A percentile compares a stretch with the other conserved stretches of the same genome.
phyloP scores from a whole-genome alignment of 1,140 invertebrate species.

The Helicoverpa armigera region DNA sequence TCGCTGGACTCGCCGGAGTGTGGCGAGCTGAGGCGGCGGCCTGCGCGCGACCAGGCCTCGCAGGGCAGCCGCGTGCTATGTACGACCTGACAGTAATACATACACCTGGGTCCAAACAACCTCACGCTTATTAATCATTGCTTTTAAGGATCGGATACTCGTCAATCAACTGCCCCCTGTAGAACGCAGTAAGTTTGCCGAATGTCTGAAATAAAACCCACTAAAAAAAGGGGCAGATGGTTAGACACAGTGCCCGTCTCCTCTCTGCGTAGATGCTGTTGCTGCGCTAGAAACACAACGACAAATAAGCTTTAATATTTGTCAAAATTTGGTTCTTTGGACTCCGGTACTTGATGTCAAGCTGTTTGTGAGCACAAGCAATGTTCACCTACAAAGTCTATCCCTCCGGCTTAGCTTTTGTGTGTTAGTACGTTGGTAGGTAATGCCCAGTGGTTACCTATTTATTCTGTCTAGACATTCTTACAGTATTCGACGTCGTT shows the following conservation, averaged over 20 bases:
- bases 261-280: constrained; percentile 7
- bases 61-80: constrained; percentile 84
- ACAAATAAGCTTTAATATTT: constrained; percentile 13
- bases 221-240: neutral
- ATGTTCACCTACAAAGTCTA: constrained; percentile 66
- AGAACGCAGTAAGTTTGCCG: neutral
- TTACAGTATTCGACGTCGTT: constrained; percentile 68
- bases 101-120: constrained; percentile 74
- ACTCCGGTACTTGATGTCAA: constrained; percentile 71
- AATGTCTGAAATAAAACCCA: neutral
- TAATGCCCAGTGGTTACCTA: constrained; percentile 49
- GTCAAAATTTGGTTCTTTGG: constrained; percentile 68
- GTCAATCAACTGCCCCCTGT: neutral
- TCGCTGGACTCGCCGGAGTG: constrained; percentile 98
- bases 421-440: constrained; percentile 62
- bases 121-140: constrained; percentile 47
- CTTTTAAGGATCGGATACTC: neutral
- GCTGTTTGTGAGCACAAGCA: constrained; percentile 74
- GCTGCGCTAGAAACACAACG: neutral
- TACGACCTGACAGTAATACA: constrained; percentile 74
- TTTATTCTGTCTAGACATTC: constrained; percentile 59
- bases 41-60: constrained; percentile 77
- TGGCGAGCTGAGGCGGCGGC: constrained; percentile 93
- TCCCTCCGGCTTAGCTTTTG: constrained; percentile 78
- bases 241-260: constrained; percentile 1